Evolutionary conservation across 2,888 invertebrate genomes (phyloP), one percentile per base, ranked within the genome.

Genomic region (Cheilosia urbana): DNA sequence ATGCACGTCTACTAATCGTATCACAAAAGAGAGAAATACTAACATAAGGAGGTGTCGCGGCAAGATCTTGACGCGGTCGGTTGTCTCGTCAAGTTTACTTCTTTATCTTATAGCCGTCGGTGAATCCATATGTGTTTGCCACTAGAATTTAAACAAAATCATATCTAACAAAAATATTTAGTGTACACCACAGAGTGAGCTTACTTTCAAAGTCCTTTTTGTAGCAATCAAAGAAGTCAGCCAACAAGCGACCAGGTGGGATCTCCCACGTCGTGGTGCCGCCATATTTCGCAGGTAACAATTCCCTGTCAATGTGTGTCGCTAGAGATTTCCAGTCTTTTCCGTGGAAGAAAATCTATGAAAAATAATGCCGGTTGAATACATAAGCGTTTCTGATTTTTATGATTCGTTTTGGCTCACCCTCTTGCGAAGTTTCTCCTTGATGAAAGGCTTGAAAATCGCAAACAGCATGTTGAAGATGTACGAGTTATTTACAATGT

Each of bases 381-480:
- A 11, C 9, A 17, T 37, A 34, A 17, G n/a, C 2, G 5, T 4
- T 15, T 55, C 57, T 5, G 11, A n/a, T 19, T n/a, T 17, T 19
- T 11, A 9, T 19, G 7, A 30, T 24, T 51, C 13, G 13, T 19
- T 51, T n/a, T 30, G 30, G 91, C 93, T 93, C 91, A 95, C 95
- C 90, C 97, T 94, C 80, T 95, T 95, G 63, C 95, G 94, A 21
- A 97, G 92, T 92, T 97, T 98, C 90, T 97, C 96, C 87, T 96
- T 94, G 88, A 98, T 93, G 90, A 98, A 98, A 0, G 98, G 98
- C 90, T 97, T 97, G 91, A 98, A 96, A 72, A 98, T 93, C 9
- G 96, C 95, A 89, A 96, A 98, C 4, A 97, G 93, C 94, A 97
- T 95, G 90, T 97, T 97, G 92, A 98, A 98, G 82, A 97, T 94